Conservation (phyloP, 2,797 vertebrate genomes). For the Poeciliopsis infans region DNA sequence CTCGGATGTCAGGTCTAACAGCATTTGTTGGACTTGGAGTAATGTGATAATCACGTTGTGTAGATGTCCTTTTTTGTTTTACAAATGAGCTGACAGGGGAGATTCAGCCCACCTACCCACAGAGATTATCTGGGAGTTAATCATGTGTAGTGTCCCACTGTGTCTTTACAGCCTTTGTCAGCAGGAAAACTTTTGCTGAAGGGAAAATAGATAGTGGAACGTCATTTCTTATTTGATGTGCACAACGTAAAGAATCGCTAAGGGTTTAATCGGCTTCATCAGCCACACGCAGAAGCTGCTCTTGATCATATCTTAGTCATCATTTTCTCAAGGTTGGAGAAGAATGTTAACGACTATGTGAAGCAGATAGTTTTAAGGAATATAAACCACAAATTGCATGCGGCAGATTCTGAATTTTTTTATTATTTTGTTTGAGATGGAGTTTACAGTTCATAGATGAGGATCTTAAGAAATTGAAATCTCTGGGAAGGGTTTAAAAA, state of each 20-base stretch:
- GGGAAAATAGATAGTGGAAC: conserved; percentile 38
- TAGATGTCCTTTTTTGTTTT: conserved; percentile 40
- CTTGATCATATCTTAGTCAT: conserved; percentile 70
- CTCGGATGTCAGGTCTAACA: not conserved
- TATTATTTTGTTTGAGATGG: not conserved
- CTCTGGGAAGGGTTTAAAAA: conserved; percentile 3
- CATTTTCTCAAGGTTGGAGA: conserved; percentile 73
- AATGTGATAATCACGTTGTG: conserved; percentile 19
- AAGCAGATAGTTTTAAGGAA: conserved; percentile 30
- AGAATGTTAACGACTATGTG: conserved; percentile 56
- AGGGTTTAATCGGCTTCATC: conserved; percentile 50
- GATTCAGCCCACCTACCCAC: conserved; percentile 32
- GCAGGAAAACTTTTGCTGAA: conserved; percentile 61
- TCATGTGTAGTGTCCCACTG: conserved; percentile 42
- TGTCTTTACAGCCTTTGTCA: conserved; percentile 66
- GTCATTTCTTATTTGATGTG: conserved; percentile 61
- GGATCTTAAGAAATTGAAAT: not conserved
- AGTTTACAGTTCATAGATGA: conserved; percentile 6
- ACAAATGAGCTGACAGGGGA: conserved; percentile 56
- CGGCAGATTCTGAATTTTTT: not conserved
- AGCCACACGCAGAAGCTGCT: conserved; percentile 47
- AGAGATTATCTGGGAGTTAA: conserved; percentile 69
- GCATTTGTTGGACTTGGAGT: conserved; percentile 10
- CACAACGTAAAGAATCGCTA: conserved; percentile 55
- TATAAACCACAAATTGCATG: conserved; percentile 20